phyloP scores from a whole-genome alignment of 2,113 vertebrate genomes.

The Anas platyrhynchos region DNA sequence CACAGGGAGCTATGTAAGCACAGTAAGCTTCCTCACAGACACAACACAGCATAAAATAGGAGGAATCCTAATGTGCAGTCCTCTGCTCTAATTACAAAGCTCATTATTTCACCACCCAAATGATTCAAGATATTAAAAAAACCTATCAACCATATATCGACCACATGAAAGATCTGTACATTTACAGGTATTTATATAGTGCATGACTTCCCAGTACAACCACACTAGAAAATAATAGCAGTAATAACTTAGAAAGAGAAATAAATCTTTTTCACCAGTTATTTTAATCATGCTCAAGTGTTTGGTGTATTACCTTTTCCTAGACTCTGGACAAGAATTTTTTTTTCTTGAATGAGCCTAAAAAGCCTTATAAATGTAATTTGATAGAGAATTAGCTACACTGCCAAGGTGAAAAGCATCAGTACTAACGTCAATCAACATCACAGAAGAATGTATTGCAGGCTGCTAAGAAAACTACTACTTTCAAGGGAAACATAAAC shows the following conservation, averaged over 20 bases:
- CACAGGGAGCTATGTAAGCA: neutral
- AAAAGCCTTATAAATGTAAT: conserved; percentile 19
- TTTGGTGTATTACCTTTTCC: neutral
- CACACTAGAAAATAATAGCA: conserved; percentile 9
- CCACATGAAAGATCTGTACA: neutral
- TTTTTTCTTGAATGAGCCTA: neutral
- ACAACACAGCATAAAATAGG: neutral
- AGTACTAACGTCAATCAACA: accelerated
- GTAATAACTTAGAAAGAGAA: neutral
- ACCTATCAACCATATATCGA: neutral
- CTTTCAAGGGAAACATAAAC: neutral
- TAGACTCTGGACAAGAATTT: neutral
- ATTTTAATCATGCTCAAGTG: neutral
- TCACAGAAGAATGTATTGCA: neutral
- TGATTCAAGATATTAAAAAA: neutral
- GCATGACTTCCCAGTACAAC: neutral
- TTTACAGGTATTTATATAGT: neutral
- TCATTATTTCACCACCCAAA: neutral
- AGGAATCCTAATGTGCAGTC: neutral
- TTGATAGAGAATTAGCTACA: neutral
- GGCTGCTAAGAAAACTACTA: neutral
- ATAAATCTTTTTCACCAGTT: neutral
- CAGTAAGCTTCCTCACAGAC: neutral
- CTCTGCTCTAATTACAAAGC: conserved; percentile 30
- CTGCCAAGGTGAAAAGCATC: neutral